Base-by-base conservation (phyloP, 2,797 vertebrate genomes). In the Microhierax caerulescens region DNA sequence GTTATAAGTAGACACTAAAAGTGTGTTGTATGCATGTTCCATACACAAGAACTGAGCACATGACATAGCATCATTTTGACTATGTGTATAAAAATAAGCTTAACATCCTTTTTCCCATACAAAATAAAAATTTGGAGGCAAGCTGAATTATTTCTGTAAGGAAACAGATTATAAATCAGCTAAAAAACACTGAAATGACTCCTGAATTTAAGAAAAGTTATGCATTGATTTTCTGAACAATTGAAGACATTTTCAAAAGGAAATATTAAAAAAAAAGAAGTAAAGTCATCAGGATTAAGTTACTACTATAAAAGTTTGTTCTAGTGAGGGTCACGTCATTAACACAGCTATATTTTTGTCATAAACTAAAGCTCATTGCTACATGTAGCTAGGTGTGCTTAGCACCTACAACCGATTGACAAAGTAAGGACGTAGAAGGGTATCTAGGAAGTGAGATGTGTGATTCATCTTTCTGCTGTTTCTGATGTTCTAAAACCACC, bases 291-390 rank as follows among this genome's bases (percentile, higher is more conserved):
- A 13, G 47, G 8, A 95, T 48, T 68, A 95, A 80, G n/a, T 37
- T 20, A 53, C 45, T 83, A 83, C 85, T 93, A 61, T 34, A 88
- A 88, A 95, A 90, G 41, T n/a, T 73, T 80, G 12, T 78, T 74
- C 25, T 81, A 92, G 86, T 72, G n/a, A 91, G 22, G 41, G 63
- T 89, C n/a, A 77, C 41, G 95, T 95, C 60, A 91, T 86, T 93
- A 96, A 93, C 20, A 43, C 11, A n/a, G 1, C 7, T 50, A 8
- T 75, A 48, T 51, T 63, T 2, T 64, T 85, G 30, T 85, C 24
- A 18, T 60, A 75, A 64, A 12, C 1, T 8, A 56, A 81, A 54
- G 8, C 13, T 56, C 36, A 67, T 47, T 59, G 7, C 15, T 56
- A 21, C 30, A 7, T 32, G 13, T 43, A 89, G 13, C 20, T 34